These are phyloP conservation scores for Bambusicola thoracicus DNA, from an alignment of 2,113 vertebrate species.

Conservation along the genomic window DNA sequence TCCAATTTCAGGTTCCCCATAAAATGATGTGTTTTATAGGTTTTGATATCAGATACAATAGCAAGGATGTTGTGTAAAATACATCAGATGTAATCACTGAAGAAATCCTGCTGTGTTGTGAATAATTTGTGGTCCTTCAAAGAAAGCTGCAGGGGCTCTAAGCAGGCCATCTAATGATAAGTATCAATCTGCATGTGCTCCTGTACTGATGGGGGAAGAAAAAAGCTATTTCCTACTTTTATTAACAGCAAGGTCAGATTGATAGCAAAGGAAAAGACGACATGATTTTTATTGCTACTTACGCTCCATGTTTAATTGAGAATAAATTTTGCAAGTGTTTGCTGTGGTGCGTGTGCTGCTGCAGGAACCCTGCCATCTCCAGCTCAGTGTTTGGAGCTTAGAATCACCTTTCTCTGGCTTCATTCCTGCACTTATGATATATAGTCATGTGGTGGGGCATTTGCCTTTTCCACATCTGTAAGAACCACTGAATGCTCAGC, in stretches of 20 bases:
- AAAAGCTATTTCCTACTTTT: conserved; percentile 45
- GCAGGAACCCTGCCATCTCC: neutral
- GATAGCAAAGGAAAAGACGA: conserved; percentile 8
- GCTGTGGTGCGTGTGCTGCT: neutral
- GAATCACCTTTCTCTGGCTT: conserved; percentile 16
- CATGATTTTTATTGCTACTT: conserved; percentile 44
- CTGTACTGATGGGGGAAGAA: neutral
- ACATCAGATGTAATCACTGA: conserved; percentile 47
- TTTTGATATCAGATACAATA: conserved; percentile 54
- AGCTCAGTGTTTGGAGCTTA: neutral
- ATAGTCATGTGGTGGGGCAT: neutral
- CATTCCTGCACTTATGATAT: neutral
- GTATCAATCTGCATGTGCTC: conserved; percentile 26
- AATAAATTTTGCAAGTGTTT: conserved; percentile 30
- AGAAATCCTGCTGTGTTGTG: neutral
- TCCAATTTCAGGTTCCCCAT: conserved; percentile 42
- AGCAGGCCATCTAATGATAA: neutral
- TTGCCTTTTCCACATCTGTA: neutral
- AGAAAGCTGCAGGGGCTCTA: conserved; percentile 12
- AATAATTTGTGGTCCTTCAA: conserved; percentile 60
- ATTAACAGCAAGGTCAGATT: conserved; percentile 31
- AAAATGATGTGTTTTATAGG: conserved; percentile 48
- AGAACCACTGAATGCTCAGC: neutral
- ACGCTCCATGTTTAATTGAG: conserved; percentile 15
- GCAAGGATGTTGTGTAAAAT: conserved; percentile 51